Evolutionary conservation across 2,113 vertebrate species (phyloP).

Genomic region (Phasianus colchicus): DNA sequence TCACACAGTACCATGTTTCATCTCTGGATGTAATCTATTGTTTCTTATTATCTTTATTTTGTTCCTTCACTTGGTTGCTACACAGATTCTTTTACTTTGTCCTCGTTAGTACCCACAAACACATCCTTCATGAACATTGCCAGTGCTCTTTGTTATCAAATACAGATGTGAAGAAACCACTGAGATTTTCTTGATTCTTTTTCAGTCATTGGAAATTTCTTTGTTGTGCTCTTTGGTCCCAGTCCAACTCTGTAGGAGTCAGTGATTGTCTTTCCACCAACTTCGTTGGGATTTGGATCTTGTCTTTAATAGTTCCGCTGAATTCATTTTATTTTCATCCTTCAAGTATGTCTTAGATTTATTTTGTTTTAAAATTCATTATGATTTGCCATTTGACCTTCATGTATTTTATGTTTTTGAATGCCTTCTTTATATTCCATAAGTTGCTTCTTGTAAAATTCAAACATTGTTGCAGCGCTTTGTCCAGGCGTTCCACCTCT

Average conservation of each 20-base stretch:
- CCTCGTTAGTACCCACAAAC: constrained; percentile 44
- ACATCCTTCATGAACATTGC: constrained; percentile 16
- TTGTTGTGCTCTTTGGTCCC: constrained; percentile 48
- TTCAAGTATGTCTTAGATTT: constrained; percentile 20
- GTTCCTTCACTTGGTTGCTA: constrained; percentile 40
- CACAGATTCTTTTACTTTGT: constrained; percentile 49
- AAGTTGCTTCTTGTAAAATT: constrained; percentile 43
- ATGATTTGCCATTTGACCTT: neutral
- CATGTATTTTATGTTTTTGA: constrained; percentile 3
- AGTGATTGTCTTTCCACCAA: constrained; percentile 2
- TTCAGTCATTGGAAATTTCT: constrained; percentile 40
- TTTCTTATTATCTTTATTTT: constrained; percentile 18
- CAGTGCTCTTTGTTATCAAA: constrained; percentile 59
- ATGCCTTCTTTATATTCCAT: constrained; percentile 7
- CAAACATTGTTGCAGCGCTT: neutral
- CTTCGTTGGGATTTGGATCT: constrained; percentile 45
- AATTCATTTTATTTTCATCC: constrained; percentile 6
- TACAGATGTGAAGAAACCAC: constrained; percentile 58
- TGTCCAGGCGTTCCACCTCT: neutral
- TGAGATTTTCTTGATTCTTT: constrained; percentile 55
- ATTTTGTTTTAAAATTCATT: constrained; percentile 30
- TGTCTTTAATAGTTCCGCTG: constrained; percentile 17
- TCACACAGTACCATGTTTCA: neutral
- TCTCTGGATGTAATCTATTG: neutral
- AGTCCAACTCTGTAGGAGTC: neutral